Evolutionary conservation across 2,888 invertebrate genomes (phyloP).

Genomic region (Hypomecis atomaria): DNA sequence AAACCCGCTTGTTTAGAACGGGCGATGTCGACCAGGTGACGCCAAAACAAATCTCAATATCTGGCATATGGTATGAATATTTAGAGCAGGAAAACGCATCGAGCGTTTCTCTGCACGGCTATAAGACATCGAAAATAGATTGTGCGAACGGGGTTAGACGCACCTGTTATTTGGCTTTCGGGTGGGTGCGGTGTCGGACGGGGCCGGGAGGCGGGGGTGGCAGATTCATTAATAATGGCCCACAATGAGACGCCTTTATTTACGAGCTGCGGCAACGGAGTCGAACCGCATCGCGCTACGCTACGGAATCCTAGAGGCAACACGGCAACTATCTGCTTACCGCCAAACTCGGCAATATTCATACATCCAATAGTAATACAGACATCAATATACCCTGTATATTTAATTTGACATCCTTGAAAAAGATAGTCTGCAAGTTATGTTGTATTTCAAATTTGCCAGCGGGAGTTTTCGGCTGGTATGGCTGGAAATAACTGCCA

Average conservation of each 20-base stretch:
- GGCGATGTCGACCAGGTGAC: slow-evolving; percentile 80
- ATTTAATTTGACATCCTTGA: not conserved
- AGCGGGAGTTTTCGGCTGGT: no score
- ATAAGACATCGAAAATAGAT: slow-evolving; percentile 84
- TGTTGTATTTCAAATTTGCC: no score
- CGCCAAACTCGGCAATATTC: slow-evolving; percentile 34
- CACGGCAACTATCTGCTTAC: slow-evolving; percentile 37
- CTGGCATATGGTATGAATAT: slow-evolving; percentile 83
- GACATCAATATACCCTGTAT: not conserved
- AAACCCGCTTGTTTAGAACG: slow-evolving; percentile 75
- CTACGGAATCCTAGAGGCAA: slow-evolving; percentile 50
- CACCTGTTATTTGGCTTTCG: slow-evolving; percentile 83
- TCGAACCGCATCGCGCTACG: slow-evolving; percentile 68
- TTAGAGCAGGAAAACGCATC: slow-evolving; percentile 79
- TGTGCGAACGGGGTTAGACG: slow-evolving; percentile 84
- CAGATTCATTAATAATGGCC: slow-evolving; percentile 83
- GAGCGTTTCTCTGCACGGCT: slow-evolving; percentile 79
- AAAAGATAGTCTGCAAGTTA: not conserved
- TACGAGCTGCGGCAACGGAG: slow-evolving; percentile 76
- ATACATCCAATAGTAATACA: slow-evolving; percentile 9
- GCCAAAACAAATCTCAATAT: slow-evolving; percentile 83
- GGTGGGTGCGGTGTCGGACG: slow-evolving; percentile 65
- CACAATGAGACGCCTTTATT: slow-evolving; percentile 83
- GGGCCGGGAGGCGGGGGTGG: slow-evolving; percentile 63
- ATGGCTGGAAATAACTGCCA: no score